Base-by-base conservation (phyloP, 2,888 invertebrate genomes). In the Chirona hameri region DNA sequence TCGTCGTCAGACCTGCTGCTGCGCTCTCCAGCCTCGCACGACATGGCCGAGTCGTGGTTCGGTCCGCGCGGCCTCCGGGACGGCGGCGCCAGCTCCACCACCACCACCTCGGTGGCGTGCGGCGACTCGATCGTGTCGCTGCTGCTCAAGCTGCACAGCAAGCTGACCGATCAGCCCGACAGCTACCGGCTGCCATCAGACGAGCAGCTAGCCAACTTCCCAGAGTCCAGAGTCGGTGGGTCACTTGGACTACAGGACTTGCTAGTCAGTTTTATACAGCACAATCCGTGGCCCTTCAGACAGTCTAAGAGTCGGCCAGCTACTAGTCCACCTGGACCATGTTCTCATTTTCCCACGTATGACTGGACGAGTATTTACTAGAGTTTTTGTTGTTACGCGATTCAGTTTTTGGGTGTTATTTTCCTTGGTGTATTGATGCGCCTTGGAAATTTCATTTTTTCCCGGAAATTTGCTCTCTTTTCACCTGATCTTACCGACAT, bases 111-210 rank as follows among this genome's bases (percentile, higher is more conserved):
- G 18, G 80, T 80, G 80, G 80, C 80, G 52, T 80, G 85, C 46
- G 84, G 94, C 86, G 96, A 96, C 88, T 97, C 96, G 84, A 94
- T 98, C 84, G 92, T 98, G 85, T 96, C 97, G 0, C 89, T 98
- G 82, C 90, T 98, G 79, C 89, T 98, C 82, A 96, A 95, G 88
- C 90, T 97, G 24, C 97, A 98, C 88, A 95, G 95, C 3, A 96
- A 97, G 87, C 90, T 98, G 72, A 94, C 95, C 0, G 89, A 92
- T 21, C 87, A 87, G 84, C 91, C 94, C 15, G 95, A 96, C 87
- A 95, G 95, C 84, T 98, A 93, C 86, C 88, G 88, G 85, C 89
- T 89, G 81, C 83, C 84, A 39, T 85, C 83, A 48, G 81, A 80
- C 29, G 46, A 83, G 55, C 81, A 83, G 9, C 83, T 83, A 76